Evolutionary conservation across 2,113 vertebrate species (phyloP), one percentile per base, ranked within the genome.

Genomic region (Notarius lentiginosus): DNA sequence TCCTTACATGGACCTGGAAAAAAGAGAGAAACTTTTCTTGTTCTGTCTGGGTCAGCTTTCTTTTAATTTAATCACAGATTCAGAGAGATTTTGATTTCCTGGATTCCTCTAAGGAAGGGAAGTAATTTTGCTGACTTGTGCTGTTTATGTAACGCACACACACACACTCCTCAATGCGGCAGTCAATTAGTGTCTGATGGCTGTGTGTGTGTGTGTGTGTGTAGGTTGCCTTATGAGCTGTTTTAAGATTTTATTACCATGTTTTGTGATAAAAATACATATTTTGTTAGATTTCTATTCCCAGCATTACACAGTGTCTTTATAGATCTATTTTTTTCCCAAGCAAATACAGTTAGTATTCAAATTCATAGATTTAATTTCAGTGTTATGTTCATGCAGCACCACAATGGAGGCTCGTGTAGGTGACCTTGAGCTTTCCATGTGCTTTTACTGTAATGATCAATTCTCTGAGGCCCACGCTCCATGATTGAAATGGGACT

Each of bases 81-180:
- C 24, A 22, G 63, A 77, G 63, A 86, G 75, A 76, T 88, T 84
- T 89, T 77, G 55, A 84, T 89, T 87, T 63, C 60, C 68, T 84
- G 30, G 70, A 72, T 72, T 87, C 76, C 66, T 87, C 24, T 18
- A 65, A 53, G 53, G 53, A 58, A 84, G 63, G 76, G 65, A 84
- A 63, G 84, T 82, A 20, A 11, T 87, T 84, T 66, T 89, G 85
- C 88, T 84, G 88, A 89, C 61, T 82, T 79, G 18, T 51, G 34
- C 75, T 89, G 12, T 72, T 86, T 41, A 20, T 66, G 22, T 41
- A 63, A 73, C 30, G 34, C 66, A 18, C 30, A 27, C 66, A 49
- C 70, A 73, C 34, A 47, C 70, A 22, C 6, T 27, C 51, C 60
- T 79, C 22, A 20, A 14, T 82, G 79, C 47, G 49, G 84, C 60